These are phyloP conservation scores for Alaudala cheleensis DNA, from an alignment of 2,113 vertebrate genomes.

Conservation along the genomic window DNA sequence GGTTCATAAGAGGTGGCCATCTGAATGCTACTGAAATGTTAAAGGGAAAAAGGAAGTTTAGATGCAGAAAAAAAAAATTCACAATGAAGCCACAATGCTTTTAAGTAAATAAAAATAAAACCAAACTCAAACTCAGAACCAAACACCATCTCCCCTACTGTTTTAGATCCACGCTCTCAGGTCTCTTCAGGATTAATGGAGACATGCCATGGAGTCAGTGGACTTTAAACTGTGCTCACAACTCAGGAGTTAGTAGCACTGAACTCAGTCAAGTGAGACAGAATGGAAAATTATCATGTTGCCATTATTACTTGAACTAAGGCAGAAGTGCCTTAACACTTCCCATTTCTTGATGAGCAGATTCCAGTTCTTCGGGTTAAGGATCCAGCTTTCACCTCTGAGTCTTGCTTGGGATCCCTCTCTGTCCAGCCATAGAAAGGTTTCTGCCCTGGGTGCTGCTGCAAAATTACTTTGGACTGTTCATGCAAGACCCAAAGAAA, in stretches of 20 bases:
- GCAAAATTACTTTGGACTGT: neutral
- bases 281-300: neutral
- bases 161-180: neutral
- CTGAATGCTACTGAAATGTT: neutral
- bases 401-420: neutral
- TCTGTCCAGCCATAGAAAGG: neutral
- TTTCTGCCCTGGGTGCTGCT: neutral
- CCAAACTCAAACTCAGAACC: neutral
- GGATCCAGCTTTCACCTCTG: neutral
- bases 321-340: neutral
- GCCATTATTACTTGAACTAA: neutral
- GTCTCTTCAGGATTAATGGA: neutral
- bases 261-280: neutral
- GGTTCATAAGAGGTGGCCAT: neutral
- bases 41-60: neutral
- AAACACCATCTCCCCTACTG: neutral
- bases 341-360: neutral
- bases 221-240: neutral
- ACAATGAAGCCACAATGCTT: neutral
- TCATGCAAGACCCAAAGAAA: neutral
- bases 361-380: neutral
- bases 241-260: neutral
- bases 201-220: neutral
- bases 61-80: neutral
- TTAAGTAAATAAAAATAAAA: neutral